Evolutionary conservation across 2,888 invertebrate species (phyloP), one percentile per base, ranked within the genome.

Genomic region (Cerastis leucographa): DNA sequence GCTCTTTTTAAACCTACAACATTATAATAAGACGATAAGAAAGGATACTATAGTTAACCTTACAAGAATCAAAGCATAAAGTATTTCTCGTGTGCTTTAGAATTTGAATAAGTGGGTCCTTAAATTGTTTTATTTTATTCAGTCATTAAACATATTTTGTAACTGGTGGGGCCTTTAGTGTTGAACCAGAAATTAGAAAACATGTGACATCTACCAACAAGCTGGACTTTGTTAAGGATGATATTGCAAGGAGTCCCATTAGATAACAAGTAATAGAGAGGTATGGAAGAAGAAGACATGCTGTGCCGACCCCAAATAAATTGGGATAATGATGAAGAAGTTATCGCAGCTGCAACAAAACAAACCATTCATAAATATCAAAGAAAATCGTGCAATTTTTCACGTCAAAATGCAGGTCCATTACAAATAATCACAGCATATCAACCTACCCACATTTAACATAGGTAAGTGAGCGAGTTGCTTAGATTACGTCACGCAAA

Each of bases 401-500:
- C 44, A 73, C n/a, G 14, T 40, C 29, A 73, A 3, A 67, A 74
- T 59, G 44, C 40, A n/a, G 66, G n/a, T 46, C 54, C 54, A 44
- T 67, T 68, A 44, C 44, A 61, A 8, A 1, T 65, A 75, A 68
- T 81, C 44, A 75, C 64, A 80, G 35, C 64, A 40, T 40, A 81
- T 81, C 44, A 81, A 29, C 56, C 4, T 29, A 29, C 8, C 42
- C n/a, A 19, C 11, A 49, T 78, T 44, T 35, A 51, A 79, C 74
- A 72, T 59, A 76, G 6, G 35, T 44, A 68, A 54, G 54, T 66
- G 42, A 70, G 14, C 49, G n/a, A 44, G n/a, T 49, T 46, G 19
- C 49, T 61, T 0, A 62, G 56, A 61, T 76, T 71, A 71, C 46
- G 44, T 51, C 87, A 86, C 79, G 86, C 81, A 67, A 86, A 73